Base-by-base conservation (phyloP, 2,113 vertebrate genomes). In the Petrocephalus microphthalmus region DNA sequence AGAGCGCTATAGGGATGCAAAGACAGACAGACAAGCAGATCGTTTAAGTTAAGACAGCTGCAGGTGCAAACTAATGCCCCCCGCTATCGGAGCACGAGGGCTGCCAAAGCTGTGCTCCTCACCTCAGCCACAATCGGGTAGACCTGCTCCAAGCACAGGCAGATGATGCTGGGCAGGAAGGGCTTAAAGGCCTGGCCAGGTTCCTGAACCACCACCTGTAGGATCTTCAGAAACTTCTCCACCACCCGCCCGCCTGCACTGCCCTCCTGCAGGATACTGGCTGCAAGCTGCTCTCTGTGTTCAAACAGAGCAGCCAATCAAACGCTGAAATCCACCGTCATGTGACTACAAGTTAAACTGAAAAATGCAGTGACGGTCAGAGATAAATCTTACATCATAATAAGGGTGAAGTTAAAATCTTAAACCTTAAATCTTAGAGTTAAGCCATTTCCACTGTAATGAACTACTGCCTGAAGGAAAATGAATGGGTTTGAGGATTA, bases 51-150 rank as follows among this genome's bases (percentile, higher is more conserved):
- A 0, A 64, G 57, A 84, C 47, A n/a, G 19, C 42, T 51, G 7
- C 20, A 82, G 78, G 37, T 49, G 81, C 81, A 29, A 42, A 83
- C 42, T 8, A 7, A 25, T 13, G 1, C 57, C 57, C 25, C 33
- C 33, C 33, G 33, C 33, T 42, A 37, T 78, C 78, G 22, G 5
- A 47, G 33, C 7, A 42, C 7, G 78, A 47, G 37, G 6, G 15
- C 15, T 7, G 33, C 19, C 42, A 45, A 0, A 5, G 37, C 37
- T 7, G 33, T 81, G 6, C 15, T 45, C 33, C 95, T 86, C 93
- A 99, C 98, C 97, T 99, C 98, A 0, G 98, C 97, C 25, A 99
- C 96, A 84, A 99, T 97, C n/a, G 98, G 98, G 88, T 99, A 99
- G 88, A 99, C 97, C 94, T 99, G 98, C 92, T 99, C 98, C 98